These are phyloP conservation scores for Acrocephalus kingi DNA, from an alignment of 2,113 vertebrate genomes.

Conservation along the genomic window DNA sequence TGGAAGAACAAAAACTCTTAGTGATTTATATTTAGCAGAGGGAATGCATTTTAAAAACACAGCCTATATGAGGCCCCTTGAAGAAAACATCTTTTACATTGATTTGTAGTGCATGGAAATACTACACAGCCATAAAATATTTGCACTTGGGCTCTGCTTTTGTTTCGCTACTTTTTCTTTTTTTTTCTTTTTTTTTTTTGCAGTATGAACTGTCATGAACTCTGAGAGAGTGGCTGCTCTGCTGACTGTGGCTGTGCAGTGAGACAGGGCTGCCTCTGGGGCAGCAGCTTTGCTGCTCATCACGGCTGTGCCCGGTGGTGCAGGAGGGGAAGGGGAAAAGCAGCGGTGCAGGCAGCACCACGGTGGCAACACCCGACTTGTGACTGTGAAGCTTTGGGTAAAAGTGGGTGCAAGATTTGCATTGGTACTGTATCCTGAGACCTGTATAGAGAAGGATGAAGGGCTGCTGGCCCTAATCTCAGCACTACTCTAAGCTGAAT, in stretches of 20 bases:
- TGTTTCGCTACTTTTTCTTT: not conserved
- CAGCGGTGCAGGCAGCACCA: not conserved
- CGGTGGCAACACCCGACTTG: fast-evolving
- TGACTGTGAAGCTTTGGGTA: not conserved
- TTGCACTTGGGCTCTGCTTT: conserved; percentile 49
- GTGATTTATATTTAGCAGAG: conserved; percentile 73
- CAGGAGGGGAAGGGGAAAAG: not conserved
- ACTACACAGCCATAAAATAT: conserved; percentile 37
- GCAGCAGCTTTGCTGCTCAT: not conserved
- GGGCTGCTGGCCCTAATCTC: not conserved
- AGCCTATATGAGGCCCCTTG: conserved; percentile 61
- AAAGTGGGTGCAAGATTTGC: not conserved
- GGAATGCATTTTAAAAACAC: conserved; percentile 63
- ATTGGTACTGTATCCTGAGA: not conserved
- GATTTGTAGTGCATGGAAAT: conserved; percentile 65
- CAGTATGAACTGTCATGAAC: conserved; percentile 22
- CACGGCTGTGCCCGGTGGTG: fast-evolving
- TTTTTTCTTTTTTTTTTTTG: not conserved
- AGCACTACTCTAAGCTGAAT: not conserved
- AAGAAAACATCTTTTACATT: conserved; percentile 66
- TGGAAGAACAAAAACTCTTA: conserved; percentile 70
- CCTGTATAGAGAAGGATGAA: not conserved
- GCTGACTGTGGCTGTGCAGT: not conserved
- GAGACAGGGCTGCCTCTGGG: not conserved
- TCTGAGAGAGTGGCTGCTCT: not conserved